Conservation (phyloP, 2,888 invertebrate species). For the Cephus spinipes region DNA sequence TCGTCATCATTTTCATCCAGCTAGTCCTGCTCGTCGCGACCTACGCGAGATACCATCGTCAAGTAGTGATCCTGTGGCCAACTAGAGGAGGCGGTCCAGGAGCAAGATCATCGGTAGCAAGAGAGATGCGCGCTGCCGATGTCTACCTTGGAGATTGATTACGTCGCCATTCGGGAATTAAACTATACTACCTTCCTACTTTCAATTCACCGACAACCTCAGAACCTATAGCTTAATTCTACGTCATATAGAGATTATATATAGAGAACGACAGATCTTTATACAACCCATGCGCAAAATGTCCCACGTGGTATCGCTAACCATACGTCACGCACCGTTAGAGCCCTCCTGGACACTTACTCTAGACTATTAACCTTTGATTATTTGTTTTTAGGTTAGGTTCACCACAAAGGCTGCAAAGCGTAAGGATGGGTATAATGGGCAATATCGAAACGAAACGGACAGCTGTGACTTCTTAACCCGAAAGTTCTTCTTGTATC, state of each 20-base stretch:
- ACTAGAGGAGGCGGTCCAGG: not conserved
- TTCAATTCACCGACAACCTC: not conserved
- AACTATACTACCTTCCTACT: not conserved
- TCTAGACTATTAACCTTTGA: not conserved
- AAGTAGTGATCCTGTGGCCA: not conserved
- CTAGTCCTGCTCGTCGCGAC: not conserved
- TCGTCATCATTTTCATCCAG: not conserved
- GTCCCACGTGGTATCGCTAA: not conserved
- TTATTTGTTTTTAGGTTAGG: not conserved
- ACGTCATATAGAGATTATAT: not conserved
- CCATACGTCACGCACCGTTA: not conserved
- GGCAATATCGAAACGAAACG: constrained; percentile 31
- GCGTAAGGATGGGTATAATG: constrained; percentile 1
- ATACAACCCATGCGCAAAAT: not conserved
- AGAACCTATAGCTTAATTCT: not conserved
- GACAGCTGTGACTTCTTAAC: constrained; percentile 26
- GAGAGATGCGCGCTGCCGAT: constrained; percentile 35
- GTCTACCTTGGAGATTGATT: constrained; percentile 42
- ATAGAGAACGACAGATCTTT: not conserved
- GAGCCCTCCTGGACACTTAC: not conserved
- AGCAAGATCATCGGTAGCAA: constrained; percentile 34
- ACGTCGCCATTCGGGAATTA: constrained; percentile 32
- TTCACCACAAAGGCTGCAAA: not conserved
- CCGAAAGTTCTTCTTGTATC: constrained; percentile 26
- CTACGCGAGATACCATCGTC: constrained; percentile 1